Conservation (phyloP, 2,113 vertebrate species). For the Oxygymnocypris stewartii region DNA sequence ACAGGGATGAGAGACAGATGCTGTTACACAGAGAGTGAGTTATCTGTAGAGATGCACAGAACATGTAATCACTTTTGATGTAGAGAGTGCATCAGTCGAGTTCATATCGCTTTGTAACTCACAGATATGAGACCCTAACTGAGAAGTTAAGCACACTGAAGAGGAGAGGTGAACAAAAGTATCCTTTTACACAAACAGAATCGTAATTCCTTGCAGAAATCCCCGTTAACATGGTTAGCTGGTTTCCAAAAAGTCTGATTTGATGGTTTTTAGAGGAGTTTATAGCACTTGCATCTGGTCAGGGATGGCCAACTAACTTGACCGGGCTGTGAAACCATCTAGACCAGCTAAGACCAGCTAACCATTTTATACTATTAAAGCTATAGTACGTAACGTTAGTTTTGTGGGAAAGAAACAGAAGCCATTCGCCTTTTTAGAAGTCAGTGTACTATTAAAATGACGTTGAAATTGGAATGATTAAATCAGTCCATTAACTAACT, state of each 20-base stretch:
- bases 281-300: neutral
- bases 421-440: neutral
- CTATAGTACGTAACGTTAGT: neutral
- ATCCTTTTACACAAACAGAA: constrained; percentile 51
- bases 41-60: neutral
- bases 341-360: neutral
- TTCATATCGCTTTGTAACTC: neutral
- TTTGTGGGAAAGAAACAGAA: neutral
- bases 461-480: neutral
- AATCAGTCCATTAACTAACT: neutral
- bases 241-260: neutral
- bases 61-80: neutral
- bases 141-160: constrained; percentile 54
- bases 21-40: constrained; percentile 58
- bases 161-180: constrained; percentile 57
- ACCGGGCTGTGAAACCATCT: neutral
- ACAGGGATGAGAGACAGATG: constrained; percentile 18
- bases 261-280: neutral
- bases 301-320: neutral
- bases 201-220: neutral
- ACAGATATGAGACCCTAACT: constrained; percentile 57
- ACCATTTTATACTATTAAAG: neutral
- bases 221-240: neutral
- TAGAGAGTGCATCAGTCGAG: too few species aligned
- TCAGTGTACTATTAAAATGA: neutral